Base-by-base conservation (phyloP, 1,140 invertebrate genomes). In the Drosophila biarmipes region DNA sequence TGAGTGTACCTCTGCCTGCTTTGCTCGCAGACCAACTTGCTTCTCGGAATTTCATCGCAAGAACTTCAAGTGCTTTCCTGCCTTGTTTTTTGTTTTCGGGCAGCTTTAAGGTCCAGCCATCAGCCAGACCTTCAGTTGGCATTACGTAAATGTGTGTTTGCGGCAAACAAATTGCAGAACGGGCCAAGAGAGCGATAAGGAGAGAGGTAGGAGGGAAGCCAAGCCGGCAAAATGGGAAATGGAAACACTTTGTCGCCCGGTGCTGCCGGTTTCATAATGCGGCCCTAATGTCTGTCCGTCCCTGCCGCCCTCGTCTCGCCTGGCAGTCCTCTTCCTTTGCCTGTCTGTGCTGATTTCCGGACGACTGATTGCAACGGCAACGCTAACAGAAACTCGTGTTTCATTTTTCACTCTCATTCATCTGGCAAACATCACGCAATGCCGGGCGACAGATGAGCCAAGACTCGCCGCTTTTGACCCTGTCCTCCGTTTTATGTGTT, bases 381-480 rank as follows among this genome's bases (percentile, higher is more conserved):
- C 40, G 40, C 15, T 8, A 10, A 42, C 40, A 15, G 62, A 75
- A 42, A 43, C 40, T 43, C 74, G 85, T 86, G 78, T 87, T 87
- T 87, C 78, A 76, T 81, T 86, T 75, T 87, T 87, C 82, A 87
- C 78, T 85, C 79, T 89, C 82, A 87, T 87, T 87, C 84, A 87
- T 87, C 84, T 89, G 67, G 62, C 64, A 75, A 77, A 68, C 75
- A 79, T 68, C 82, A 87, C 84, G 82, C 82, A 82, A 89, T 48
- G 49, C 73, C 66, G 43, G 55, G 66, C 56, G 56, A 71, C 49
- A 80, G 73, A 77, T 77, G 73, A 75, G 73, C 49, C 52, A 74
- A 64, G 69, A 73, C 49, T 40, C 40, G 46, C 37, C 55, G 29
- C 64, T 62, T 40, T 10, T 45, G 61, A 61, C 61, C 61, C 61